These are phyloP conservation scores for Diplodus sargus DNA, from an alignment of 2,797 vertebrate species.

Conservation along the genomic window DNA sequence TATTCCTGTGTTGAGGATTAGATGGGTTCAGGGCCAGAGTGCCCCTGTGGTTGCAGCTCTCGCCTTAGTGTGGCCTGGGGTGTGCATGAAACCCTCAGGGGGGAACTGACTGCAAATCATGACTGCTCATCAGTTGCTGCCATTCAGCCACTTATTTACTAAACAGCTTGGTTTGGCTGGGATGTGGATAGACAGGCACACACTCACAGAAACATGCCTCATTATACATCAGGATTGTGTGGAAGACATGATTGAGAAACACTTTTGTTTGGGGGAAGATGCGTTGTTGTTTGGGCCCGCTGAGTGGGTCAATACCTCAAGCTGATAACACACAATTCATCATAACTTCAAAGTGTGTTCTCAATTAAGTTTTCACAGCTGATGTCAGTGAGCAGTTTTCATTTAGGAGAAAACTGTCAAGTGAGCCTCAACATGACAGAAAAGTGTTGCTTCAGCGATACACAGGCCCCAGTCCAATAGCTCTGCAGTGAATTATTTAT, in stretches of 20 bases:
- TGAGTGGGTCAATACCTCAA: conserved; percentile 33
- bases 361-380: conserved; percentile 37
- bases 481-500: conserved; percentile 78
- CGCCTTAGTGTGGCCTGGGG: conserved; percentile 25
- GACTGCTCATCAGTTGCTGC: conserved; percentile 80
- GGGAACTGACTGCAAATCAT: conserved; percentile 79
- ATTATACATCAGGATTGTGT: conserved; percentile 40
- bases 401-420: conserved; percentile 25
- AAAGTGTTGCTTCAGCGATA: conserved; percentile 70
- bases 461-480: conserved; percentile 40
- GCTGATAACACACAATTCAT: conserved; percentile 23
- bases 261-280: conserved; percentile 34
- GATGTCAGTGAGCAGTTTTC: conserved; percentile 13
- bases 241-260: conserved; percentile 28
- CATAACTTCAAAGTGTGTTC: conserved; percentile 38
- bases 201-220: conserved; percentile 37
- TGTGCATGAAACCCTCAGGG: conserved; percentile 57
- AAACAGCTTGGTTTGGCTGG: conserved; percentile 55
- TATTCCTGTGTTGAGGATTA: conserved; percentile 79
- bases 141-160: conserved; percentile 76
- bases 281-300: conserved; percentile 16
- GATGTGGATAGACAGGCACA: conserved; percentile 9
- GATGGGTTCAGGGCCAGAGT: conserved; percentile 73
- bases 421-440: conserved; percentile 34
- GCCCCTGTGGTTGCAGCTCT: conserved; percentile 64